These are phyloP conservation scores for Panagrolaimus sp. DNA, from an alignment of 1,140 invertebrate species.

Conservation along the genomic window DNA sequence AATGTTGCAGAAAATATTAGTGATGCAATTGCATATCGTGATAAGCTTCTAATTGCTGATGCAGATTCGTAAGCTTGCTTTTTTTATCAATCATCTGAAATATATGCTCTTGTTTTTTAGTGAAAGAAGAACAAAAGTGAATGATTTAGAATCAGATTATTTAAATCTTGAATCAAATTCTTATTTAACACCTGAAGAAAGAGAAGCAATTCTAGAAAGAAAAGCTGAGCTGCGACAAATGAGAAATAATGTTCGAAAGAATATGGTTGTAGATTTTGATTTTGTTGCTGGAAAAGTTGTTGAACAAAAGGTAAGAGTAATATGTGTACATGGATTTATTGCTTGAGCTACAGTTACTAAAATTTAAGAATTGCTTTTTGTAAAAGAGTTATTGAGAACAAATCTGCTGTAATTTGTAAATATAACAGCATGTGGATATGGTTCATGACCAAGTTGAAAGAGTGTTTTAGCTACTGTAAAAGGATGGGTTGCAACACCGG, in stretches of 20 bases:
- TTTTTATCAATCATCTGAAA: conserved; percentile 11
- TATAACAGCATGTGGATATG: no score
- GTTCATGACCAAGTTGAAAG: no score
- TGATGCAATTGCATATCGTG: conserved; percentile 30
- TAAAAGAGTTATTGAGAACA: no score
- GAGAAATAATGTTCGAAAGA: background rate
- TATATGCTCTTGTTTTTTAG: conserved; percentile 34
- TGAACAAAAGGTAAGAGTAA: conserved; percentile 26
- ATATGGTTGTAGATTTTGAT: conserved; percentile 38
- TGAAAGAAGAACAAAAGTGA: conserved; percentile 33
- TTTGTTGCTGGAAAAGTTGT: conserved; percentile 22
- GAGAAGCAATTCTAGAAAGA: conserved; percentile 41
- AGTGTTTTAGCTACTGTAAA: no score
- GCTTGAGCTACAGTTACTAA: no score
- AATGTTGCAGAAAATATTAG: background rate
- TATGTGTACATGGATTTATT: no score
- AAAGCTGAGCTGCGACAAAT: conserved; percentile 45
- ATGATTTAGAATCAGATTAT: conserved; percentile 52
- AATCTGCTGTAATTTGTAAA: no score
- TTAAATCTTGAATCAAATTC: conserved; percentile 41
- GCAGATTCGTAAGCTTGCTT: conserved; percentile 26
- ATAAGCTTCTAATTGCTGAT: conserved; percentile 38
- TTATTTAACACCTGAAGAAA: conserved; percentile 63
- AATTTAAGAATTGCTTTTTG: no score
- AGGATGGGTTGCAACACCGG: no score